Evolutionary conservation across 2,888 invertebrate genomes (phyloP).

Genomic region (Leptothorax acervorum): DNA sequence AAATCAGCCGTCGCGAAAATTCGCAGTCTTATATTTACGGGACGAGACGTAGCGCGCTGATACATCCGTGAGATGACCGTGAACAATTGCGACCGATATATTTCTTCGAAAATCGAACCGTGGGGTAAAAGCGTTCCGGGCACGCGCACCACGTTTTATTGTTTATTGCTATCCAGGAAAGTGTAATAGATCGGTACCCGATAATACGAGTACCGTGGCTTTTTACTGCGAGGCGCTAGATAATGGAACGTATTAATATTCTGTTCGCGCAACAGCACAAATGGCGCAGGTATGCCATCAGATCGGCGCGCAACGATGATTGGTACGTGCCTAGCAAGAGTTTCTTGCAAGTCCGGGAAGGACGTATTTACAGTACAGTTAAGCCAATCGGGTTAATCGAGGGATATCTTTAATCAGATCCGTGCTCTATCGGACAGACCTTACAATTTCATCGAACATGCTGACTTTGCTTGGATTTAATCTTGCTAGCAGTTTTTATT

Average conservation of each 20-base stretch:
- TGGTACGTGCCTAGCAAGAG: conserved; percentile 25
- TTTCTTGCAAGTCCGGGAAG: neutral
- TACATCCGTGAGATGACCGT: neutral
- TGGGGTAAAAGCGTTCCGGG: neutral
- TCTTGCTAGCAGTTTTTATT: neutral
- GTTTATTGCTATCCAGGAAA: neutral
- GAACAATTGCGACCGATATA: conserved; percentile 5
- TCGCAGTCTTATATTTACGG: conserved; percentile 43
- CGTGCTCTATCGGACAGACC: neutral
- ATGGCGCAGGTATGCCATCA: conserved; percentile 15
- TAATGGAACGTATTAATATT: conserved; percentile 46
- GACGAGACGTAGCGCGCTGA: neutral
- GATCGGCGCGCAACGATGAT: conserved; percentile 7
- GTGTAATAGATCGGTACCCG: conserved; percentile 9
- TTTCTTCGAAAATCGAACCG: conserved; percentile 8
- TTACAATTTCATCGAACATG: neutral
- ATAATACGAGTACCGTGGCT: conserved; percentile 7
- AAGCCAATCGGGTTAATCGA: neutral
- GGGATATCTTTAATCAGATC: neutral
- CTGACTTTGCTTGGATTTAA: neutral
- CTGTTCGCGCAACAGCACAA: neutral
- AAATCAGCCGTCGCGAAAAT: conserved; percentile 32
- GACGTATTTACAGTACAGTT: conserved; percentile 7
- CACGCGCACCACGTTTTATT: conserved; percentile 22
- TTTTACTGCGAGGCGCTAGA: conserved; percentile 1